Base-by-base conservation (phyloP, 2,888 invertebrate genomes). In the Hemicrepidius hirtus region DNA sequence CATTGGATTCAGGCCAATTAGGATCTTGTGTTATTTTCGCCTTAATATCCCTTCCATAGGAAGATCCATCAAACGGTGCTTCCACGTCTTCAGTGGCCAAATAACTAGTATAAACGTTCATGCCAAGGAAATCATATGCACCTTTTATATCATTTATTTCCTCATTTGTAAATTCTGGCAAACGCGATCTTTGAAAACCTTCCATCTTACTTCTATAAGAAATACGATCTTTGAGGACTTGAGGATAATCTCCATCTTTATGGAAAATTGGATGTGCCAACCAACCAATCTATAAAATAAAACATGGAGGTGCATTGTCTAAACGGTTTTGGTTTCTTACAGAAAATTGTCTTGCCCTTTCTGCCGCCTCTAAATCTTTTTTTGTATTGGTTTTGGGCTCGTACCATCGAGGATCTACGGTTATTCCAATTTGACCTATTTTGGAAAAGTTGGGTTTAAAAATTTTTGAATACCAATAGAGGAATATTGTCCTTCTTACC, bases 371-470 rank as follows among this genome's bases (percentile, higher is more conserved):
- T 46, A 87, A 87, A 81, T 93, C 88, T 50, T 86, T 87, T 80
- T 92, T 92, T 62, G 86, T 87, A 0, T 83, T 80, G 0, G 88
- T 86, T 64, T 88, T 88, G 0, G 92, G 90, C 81, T 91, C 89
- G 18, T 89, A 90, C 89, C 91, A 92, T 49, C 89, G 88, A 0
- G 89, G 88, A 79, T 91, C 91, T 62, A 91, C 76, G 0, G 91
- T 89, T 74, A 93, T 89, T 18, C 92, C 64, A 91, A 90, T 84
- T 89, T 88, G 65, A 89, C 91, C 90, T 83, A 4, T 28, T n/a
- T 4, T 4, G 16, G 7, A 50, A 9, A 21, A 50, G 21, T n/a
- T n/a, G n/a, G n/a, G n/a, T n/a, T n/a, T n/a, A n/a, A n/a, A n/a
- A n/a, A n/a, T n/a, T n/a, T n/a, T n/a, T n/a, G n/a, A n/a, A n/a